Percentiles rank a stretch among this genome's conserved stretches.
Conservation (phyloP, 2,888 invertebrate genomes). For the Lacanobia wlatinum region DNA sequence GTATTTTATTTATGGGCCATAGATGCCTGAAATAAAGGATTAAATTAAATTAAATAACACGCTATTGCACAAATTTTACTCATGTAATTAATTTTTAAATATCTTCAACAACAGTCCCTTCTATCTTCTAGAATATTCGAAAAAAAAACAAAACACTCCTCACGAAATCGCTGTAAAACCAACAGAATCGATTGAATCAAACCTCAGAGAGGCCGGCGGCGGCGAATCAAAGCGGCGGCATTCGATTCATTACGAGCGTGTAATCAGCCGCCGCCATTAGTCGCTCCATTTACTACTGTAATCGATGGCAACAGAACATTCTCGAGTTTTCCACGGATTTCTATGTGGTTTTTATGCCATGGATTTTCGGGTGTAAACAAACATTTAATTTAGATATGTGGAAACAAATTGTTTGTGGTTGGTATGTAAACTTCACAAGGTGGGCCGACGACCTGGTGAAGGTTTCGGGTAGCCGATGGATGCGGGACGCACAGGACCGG, state of each 20-base stretch:
- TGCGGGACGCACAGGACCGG: no score
- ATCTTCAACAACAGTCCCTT: background rate
- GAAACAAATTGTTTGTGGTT: background rate
- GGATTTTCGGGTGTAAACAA: constrained; percentile 32
- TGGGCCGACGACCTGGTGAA: no score
- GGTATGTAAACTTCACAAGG: no score
- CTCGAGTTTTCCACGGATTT: constrained; percentile 35
- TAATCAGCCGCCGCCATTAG: constrained; percentile 61
- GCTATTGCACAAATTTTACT: no score
- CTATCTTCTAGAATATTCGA: background rate
- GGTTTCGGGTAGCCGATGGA: no score
- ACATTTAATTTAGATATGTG: background rate
- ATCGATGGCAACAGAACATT: constrained; percentile 47
- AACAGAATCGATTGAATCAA: constrained; percentile 44
- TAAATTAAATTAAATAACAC: no score
- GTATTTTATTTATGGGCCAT: no score
- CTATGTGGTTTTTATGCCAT: constrained; percentile 36
- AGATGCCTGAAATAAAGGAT: no score
- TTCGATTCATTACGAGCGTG: constrained; percentile 55
- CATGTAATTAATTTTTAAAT: no score
- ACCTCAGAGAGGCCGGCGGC: constrained; percentile 20
- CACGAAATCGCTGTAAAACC: constrained; percentile 22
- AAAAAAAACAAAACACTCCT: constrained; percentile 8
- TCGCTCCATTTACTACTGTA: constrained; percentile 55
- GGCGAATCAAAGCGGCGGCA: constrained; percentile 36